Evolutionary conservation across 2,888 invertebrate genomes (phyloP).

Genomic region (Scelioninae gen. 1): DNA sequence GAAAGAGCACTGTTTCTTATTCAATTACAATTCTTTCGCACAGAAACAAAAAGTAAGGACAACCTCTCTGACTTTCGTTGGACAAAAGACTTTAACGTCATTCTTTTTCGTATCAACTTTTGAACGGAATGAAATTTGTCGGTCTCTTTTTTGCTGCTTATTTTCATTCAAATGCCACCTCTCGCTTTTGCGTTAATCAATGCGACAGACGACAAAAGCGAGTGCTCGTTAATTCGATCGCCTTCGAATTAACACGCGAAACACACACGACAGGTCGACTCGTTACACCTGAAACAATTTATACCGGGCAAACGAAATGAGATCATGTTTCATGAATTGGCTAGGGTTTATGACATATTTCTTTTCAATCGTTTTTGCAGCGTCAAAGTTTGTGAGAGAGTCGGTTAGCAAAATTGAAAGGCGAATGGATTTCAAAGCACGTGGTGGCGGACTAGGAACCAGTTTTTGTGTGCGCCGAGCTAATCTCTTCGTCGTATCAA

Average conservation of each 20-base stretch:
- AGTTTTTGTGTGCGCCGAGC: slow-evolving; percentile 53
- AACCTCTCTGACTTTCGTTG: slow-evolving; percentile 19
- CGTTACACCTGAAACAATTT: slow-evolving; percentile 42
- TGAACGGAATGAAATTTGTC: slow-evolving; percentile 30
- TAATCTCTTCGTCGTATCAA: slow-evolving; percentile 62
- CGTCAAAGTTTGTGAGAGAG: slow-evolving; percentile 26
- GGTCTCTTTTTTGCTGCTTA: slow-evolving; percentile 12
- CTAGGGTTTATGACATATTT: no score
- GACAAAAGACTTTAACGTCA: slow-evolving; percentile 41
- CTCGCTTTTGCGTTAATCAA: no score
- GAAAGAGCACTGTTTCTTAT: slow-evolving; percentile 19
- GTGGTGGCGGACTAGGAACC: slow-evolving; percentile 50
- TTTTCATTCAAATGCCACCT: slow-evolving; percentile 55
- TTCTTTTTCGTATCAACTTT: slow-evolving; percentile 28
- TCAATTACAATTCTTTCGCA: slow-evolving; percentile 43
- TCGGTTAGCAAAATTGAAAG: slow-evolving; percentile 49
- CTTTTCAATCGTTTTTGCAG: no score
- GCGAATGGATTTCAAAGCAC: slow-evolving; percentile 56
- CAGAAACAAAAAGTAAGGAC: slow-evolving; percentile 43
- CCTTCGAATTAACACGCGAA: slow-evolving; percentile 23
- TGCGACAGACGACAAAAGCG: no score
- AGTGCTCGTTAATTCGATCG: slow-evolving; percentile 40
- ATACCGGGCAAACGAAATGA: slow-evolving; percentile 22
- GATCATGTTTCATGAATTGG: slow-evolving; percentile 46
- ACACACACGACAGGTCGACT: no score